Base-by-base conservation (phyloP, 2,888 invertebrate genomes). In the Parasteatoda lunata region DNA sequence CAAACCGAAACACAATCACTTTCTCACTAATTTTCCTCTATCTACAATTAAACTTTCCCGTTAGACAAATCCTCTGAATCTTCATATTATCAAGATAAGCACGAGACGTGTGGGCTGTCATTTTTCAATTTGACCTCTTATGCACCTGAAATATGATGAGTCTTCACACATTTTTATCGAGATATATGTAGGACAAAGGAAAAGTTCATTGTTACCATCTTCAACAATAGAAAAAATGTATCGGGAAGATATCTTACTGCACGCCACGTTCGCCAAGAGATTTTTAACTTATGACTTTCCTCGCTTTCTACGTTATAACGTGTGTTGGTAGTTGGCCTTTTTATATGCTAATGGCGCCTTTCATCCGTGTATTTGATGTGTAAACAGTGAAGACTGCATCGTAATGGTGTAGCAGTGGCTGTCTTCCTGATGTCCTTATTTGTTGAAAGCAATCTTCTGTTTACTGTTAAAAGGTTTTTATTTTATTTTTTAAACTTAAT, bases 201-300 rank as follows among this genome's bases (percentile, higher is more conserved):
- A 81, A 80, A 86, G 85, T 86, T 86, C 85, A 86, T 86, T 86
- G 85, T 86, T 86, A 86, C 80, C 51, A n/a, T 78, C 65, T 45
- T 49, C 85, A 85, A 68, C 79, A 86, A 86, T 75, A 71, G 85
- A 80, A 9, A 80, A 80, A 75, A 30, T 80, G 71, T 86, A 80
- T 86, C 77, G 80, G 66, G 77, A 86, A 72, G 80, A 70, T 52
- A 72, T 76, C 69, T 75, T 15, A n/a, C 65, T n/a, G 13, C 80
- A 69, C 76, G 65, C 59, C 69, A 64, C 71, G 72, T 73, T 15
- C 51, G 59, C 47, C 59, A 71, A 76, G 30, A 77, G 76, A 71
- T 77, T 30, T 30, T 6, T 3, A 68, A 15, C 15, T 70, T 54
- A 73, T 64, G 75, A 47, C 59, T 48, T 48, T 68, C 64, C 66